Percentiles rank a stretch among this genome's conserved stretches.
phyloP scores from a whole-genome alignment of 2,113 vertebrate genomes.

The Vireo altiloquus region DNA sequence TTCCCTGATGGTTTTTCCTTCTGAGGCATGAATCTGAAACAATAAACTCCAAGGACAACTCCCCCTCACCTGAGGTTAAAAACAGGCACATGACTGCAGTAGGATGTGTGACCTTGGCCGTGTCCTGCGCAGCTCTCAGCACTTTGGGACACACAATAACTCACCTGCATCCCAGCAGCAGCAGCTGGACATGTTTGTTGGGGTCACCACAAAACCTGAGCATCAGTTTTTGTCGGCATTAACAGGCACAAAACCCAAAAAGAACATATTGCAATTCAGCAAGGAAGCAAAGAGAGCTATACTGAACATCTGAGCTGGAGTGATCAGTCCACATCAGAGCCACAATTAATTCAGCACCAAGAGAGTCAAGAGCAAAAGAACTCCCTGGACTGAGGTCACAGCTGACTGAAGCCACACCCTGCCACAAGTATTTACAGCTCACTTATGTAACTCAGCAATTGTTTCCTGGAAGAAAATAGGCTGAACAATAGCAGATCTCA shows the following conservation, averaged over 20 bases:
- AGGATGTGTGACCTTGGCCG: not conserved
- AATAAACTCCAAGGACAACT: not conserved
- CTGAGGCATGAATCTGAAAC: not conserved
- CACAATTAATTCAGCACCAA: not conserved
- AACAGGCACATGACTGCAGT: not conserved
- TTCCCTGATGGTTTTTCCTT: not conserved
- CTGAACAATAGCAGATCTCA: not conserved
- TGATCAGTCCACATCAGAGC: accelerated
- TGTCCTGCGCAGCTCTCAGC: not conserved
- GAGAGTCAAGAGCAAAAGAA: not conserved
- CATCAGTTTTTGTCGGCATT: not conserved
- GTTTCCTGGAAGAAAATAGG: not conserved
- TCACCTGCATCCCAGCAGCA: not conserved
- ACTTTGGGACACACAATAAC: not conserved
- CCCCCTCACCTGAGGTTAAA: not conserved
- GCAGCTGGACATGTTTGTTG: not conserved
- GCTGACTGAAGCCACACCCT: not conserved
- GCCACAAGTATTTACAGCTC: accelerated
- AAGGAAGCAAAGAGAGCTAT: not conserved
- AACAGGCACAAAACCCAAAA: not conserved
- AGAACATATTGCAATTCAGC: not conserved
- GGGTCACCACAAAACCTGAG: not conserved
- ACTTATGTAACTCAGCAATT: not conserved
- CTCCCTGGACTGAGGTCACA: not conserved
- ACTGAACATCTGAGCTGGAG: not conserved